Conservation (phyloP, 2,113 vertebrate genomes). For the Gulo gulo region DNA sequence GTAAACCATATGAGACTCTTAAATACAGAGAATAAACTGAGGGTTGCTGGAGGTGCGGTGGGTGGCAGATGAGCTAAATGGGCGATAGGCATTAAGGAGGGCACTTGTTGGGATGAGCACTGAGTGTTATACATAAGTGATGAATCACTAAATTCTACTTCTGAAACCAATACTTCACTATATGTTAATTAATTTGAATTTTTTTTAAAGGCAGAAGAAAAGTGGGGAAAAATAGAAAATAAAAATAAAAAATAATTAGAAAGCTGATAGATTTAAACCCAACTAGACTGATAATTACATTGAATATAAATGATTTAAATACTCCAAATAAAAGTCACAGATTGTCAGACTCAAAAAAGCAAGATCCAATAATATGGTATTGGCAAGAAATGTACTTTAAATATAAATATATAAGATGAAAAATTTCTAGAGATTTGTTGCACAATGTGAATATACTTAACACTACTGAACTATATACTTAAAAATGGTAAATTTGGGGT, state of each 20-base stretch:
- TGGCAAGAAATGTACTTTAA: not conserved
- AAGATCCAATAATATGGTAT: not conserved
- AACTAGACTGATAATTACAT: not conserved
- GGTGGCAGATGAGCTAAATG: not conserved
- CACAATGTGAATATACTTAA: not conserved
- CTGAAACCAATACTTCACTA: not conserved
- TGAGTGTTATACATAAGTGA: not conserved
- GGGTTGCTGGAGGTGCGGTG: not conserved
- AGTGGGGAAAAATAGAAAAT: not conserved
- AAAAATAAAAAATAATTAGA: not conserved
- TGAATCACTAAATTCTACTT: not conserved
- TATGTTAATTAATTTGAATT: not conserved
- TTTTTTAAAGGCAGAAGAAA: not conserved
- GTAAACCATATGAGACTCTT: not conserved
- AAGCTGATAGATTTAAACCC: not conserved
- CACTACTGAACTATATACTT: not conserved
- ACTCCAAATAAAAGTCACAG: not conserved
- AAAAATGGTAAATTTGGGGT: not conserved
- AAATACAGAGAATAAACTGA: not conserved
- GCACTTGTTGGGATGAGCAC: not conserved
- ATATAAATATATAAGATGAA: not conserved
- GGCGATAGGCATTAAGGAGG: not conserved
- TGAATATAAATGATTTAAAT: not conserved
- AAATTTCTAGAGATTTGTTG: not conserved
- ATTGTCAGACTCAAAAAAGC: not conserved